Evolutionary conservation across 2,888 invertebrate genomes (phyloP), one percentile per base, ranked within the genome.

Genomic region (Phymatocera aterrima): DNA sequence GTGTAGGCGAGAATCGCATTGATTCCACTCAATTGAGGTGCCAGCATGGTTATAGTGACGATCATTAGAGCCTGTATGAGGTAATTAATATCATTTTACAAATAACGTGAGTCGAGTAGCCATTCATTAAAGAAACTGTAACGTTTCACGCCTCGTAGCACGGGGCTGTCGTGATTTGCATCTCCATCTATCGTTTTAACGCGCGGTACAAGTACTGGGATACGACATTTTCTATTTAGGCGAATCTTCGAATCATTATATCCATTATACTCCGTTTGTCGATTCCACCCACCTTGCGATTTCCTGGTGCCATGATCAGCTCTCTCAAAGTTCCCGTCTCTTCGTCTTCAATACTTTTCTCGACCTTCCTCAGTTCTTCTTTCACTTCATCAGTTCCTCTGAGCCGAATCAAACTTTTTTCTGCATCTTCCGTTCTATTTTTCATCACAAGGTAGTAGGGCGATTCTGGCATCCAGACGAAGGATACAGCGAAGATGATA

Each of bases 391-490:
- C 28, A 0, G 70, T 79, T 12, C 70, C 80, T n/a, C 79, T 40
- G 8, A 83, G 40, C 83, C 80, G 81, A 12, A 24, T 0, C 8
- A 83, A 48, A 1, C 80, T 70, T 15, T 81, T 21, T 10, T 46
- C 40, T 1, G 83, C 83, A 0, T 1, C 15, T 5, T 64, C 65
- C 6, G 24, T 18, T 0, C 72, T 65, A 0, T 70, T 24, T n/a
- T 79, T 83, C 70, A 78, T 82, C 15, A 83, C 1, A 3, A 72
- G 79, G 43, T 81, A 78, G 43, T 83, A 83, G 4, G 83, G 83
- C 0, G 82, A 80, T n/a, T 84, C 83, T 10, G 83, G 83, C 77
- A 84, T 77, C 83, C 83, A 84, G 4, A 48, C 4, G 21, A 81
- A 74, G 1, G 60, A 28, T 10, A 83, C 1, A 0, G 79, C 8